Evolutionary conservation across 1,140 invertebrate species (phyloP).

Genomic region (Drosophila ironensis): DNA sequence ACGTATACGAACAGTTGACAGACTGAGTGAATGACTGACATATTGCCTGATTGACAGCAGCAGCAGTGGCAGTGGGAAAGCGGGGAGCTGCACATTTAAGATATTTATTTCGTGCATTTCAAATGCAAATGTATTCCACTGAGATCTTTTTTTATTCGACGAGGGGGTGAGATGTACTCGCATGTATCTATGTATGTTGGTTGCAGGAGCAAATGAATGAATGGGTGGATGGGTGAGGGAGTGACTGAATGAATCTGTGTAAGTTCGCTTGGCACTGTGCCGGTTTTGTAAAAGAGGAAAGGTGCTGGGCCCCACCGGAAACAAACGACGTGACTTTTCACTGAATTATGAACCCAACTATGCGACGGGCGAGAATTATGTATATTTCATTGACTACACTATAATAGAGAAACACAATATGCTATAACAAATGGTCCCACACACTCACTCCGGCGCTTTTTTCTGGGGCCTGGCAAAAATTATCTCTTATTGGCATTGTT

Average conservation of each 20-base stretch:
- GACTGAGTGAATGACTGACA: slow-evolving; percentile 58
- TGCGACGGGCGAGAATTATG: slow-evolving; percentile 40
- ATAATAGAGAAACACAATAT: slow-evolving; percentile 28
- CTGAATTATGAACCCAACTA: slow-evolving; percentile 64
- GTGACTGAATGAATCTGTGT: slow-evolving; percentile 68
- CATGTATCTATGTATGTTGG: no score
- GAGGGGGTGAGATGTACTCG: neutral
- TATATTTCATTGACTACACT: slow-evolving; percentile 27
- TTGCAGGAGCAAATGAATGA: slow-evolving; percentile 41
- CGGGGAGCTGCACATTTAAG: slow-evolving; percentile 59
- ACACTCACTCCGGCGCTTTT: neutral
- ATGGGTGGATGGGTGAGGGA: slow-evolving; percentile 17
- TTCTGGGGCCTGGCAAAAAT: slow-evolving; percentile 3
- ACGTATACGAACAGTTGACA: slow-evolving; percentile 64
- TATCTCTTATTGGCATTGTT: slow-evolving; percentile 15
- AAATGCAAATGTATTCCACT: slow-evolving; percentile 64
- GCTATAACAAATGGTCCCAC: neutral
- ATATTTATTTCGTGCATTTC: slow-evolving; percentile 73
- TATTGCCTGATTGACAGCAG: slow-evolving; percentile 76
- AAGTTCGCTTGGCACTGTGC: slow-evolving; percentile 74
- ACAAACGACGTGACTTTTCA: slow-evolving; percentile 82
- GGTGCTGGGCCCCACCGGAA: slow-evolving; percentile 63
- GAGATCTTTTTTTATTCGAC: slow-evolving; percentile 25
- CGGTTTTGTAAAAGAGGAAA: slow-evolving; percentile 3
- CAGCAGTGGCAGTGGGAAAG: slow-evolving; percentile 21